Conservation (phyloP, 2,888 invertebrate genomes). For the Microctonus aethiopoides region DNA sequence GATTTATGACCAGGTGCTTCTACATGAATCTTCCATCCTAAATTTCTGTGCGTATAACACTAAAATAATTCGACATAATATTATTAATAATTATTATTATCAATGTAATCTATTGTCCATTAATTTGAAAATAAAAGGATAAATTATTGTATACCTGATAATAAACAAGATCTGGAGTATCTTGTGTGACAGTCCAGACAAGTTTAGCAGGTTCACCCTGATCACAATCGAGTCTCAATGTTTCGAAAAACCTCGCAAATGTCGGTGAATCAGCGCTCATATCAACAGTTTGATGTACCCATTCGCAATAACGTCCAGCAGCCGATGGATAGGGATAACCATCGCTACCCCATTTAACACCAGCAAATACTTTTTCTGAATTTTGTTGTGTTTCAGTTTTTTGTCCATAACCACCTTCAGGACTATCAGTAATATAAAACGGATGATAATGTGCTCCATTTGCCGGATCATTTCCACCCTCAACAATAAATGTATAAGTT, state of each 20-base stretch:
- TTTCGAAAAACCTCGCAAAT: constrained; percentile 82
- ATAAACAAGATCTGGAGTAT: constrained; percentile 86
- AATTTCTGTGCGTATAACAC: constrained; percentile 92
- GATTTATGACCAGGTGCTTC: constrained; percentile 76
- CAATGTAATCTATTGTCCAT: neutral
- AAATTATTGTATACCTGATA: constrained; percentile 81
- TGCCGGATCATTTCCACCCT: constrained; percentile 84
- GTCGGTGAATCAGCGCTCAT: constrained; percentile 77
- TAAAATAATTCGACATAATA: too few relatives aligned
- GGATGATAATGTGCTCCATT: constrained; percentile 91
- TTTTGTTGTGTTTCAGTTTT: constrained; percentile 77
- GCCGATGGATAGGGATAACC: constrained; percentile 85
- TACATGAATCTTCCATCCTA: constrained; percentile 94
- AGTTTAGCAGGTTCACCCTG: constrained; percentile 81
- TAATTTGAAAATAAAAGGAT: neutral
- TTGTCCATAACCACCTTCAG: constrained; percentile 88
- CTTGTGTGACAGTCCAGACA: constrained; percentile 86
- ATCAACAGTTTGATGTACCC: constrained; percentile 84
- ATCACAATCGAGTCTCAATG: constrained; percentile 80
- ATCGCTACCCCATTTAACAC: constrained; percentile 80
- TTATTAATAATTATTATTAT: neutral
- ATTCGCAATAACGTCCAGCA: constrained; percentile 88
- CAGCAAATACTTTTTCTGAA: constrained; percentile 82
- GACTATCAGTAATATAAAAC: constrained; percentile 88
- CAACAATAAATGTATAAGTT: constrained; percentile 86